Percentiles rank a stretch among this genome's conserved stretches.
Evolutionary conservation across 2,113 vertebrate species (phyloP).

Genomic region (Gallinago undulata): DNA sequence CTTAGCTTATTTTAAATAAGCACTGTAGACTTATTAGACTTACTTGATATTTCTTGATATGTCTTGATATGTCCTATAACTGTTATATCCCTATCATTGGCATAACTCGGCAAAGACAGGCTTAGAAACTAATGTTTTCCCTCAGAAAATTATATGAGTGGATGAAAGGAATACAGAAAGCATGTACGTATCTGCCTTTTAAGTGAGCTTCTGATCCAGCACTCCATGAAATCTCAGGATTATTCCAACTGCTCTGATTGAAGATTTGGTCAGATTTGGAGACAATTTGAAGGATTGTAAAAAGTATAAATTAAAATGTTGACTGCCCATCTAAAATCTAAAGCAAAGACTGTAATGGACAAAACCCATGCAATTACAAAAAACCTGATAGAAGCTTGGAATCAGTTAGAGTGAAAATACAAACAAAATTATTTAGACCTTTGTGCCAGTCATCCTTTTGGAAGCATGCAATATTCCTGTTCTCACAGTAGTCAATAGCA

Average conservation of each 20-base stretch:
- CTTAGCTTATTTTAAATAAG: neutral
- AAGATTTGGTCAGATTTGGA: neutral
- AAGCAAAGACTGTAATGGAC: neutral
- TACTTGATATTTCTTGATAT: neutral
- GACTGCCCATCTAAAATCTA: neutral
- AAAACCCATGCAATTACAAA: neutral
- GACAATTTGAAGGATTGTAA: neutral
- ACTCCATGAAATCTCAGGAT: neutral
- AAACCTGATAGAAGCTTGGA: neutral
- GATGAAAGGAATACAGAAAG: neutral
- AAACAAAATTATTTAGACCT: neutral
- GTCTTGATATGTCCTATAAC: neutral
- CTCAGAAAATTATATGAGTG: neutral
- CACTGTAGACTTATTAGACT: neutral
- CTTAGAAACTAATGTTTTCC: neutral
- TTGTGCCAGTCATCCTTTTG: neutral
- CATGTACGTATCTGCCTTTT: neutral
- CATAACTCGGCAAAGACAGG: neutral
- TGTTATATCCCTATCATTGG: neutral
- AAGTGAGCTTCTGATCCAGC: neutral
- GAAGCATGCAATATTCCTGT: neutral
- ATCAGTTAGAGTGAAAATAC: neutral
- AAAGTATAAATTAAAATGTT: neutral
- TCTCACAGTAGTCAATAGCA: neutral
- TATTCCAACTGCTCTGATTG: neutral